These are phyloP conservation scores for Apotomis betuletana DNA, from an alignment of 2,888 invertebrate species.

Conservation along the genomic window DNA sequence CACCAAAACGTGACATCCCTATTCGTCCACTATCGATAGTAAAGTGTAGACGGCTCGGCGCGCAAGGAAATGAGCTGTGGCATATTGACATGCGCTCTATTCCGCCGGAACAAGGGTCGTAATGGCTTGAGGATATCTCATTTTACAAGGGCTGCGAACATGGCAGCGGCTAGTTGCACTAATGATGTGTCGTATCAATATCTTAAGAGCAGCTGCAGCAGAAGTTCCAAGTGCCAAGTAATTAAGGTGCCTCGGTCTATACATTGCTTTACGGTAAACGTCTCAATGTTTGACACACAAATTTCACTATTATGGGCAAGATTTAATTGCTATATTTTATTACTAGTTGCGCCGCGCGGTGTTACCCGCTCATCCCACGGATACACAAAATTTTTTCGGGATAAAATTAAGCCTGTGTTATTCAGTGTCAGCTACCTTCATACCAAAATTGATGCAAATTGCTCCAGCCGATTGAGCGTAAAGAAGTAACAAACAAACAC, in stretches of 20 bases:
- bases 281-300: no score
- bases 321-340: no score
- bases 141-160: constrained; percentile 21
- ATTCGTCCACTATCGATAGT: constrained; percentile 18
- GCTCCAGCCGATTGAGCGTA: no score
- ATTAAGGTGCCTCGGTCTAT: constrained; percentile 10
- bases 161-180: constrained; percentile 28
- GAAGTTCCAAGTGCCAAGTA: constrained; percentile 4
- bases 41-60: constrained; percentile 19
- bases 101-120: not conserved
- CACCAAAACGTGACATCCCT: constrained; percentile 20
- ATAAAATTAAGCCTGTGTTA: no score
- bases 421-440: no score
- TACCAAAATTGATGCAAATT: no score
- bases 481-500: no score
- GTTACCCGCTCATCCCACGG: no score
- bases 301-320: no score
- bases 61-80: constrained; percentile 15
- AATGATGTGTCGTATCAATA: constrained; percentile 33
- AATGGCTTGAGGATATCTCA: constrained; percentile 1
- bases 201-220: constrained; percentile 14
- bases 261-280: not conserved
- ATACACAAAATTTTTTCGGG: no score
- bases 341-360: no score
- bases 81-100: constrained; percentile 7